phyloP scores from a whole-genome alignment of 2,797 vertebrate species.

The Todus mexicanus region DNA sequence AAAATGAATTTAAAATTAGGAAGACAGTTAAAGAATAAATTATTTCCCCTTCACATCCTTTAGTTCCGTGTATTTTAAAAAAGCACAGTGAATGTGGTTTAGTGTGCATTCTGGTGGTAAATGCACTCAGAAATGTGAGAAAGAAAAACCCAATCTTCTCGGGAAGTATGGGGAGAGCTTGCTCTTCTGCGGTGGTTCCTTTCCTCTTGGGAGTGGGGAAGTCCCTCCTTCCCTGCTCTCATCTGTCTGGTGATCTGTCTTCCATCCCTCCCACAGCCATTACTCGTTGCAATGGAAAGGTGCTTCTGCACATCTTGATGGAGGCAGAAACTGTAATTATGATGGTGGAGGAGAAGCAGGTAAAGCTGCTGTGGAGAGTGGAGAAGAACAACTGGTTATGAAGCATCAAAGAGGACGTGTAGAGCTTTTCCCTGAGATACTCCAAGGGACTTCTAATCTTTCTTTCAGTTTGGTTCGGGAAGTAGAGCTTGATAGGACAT shows the following conservation, averaged over 20 bases:
- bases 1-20: slow-evolving; percentile 50
- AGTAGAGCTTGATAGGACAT: background rate
- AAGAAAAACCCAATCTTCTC: background rate
- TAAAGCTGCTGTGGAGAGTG: background rate
- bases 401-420: rapidly evolving
- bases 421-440: background rate
- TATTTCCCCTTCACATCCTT: background rate
- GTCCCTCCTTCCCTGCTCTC: background rate
- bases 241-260: background rate
- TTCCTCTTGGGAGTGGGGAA: background rate
- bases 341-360: background rate
- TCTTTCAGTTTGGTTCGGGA: background rate
- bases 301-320: background rate
- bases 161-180: background rate
- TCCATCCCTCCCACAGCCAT: background rate
- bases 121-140: background rate
- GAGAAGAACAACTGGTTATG: background rate
- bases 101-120: background rate
- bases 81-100: background rate
- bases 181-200: background rate
- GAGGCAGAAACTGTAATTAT: background rate
- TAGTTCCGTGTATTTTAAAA: slow-evolving; percentile 12
- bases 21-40: slow-evolving; percentile 40
- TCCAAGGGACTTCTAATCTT: background rate
- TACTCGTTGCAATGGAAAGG: background rate